Percentiles rank a stretch among this genome's conserved stretches.
Conservation (phyloP, 1,140 invertebrate species). For the Adelges cooleyi region DNA sequence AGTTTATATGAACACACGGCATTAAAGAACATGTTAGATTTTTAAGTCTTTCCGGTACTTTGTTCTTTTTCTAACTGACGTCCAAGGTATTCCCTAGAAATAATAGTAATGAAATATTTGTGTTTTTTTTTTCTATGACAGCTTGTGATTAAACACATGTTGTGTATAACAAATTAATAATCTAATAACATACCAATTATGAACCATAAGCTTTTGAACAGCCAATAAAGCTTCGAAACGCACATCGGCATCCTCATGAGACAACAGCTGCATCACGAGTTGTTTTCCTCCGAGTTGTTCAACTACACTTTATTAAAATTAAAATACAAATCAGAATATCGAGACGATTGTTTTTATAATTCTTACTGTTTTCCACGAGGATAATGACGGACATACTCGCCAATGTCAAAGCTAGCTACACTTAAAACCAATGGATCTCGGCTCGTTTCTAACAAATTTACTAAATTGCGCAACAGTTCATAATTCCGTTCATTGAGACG, state of each 20-base stretch:
- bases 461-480: conserved; percentile 86
- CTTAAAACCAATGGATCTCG: conserved; percentile 89
- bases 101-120: conserved; percentile 5
- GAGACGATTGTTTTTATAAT: neutral
- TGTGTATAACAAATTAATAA: conserved; percentile 21
- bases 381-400: conserved; percentile 99
- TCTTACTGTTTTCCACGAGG: conserved; percentile 95
- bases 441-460: conserved; percentile 78
- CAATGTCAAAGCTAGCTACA: conserved; percentile 96
- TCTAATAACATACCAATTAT: conserved; percentile 91
- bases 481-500: conserved; percentile 97
- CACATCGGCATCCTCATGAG: conserved; percentile 96
- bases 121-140: too few relatives aligned
- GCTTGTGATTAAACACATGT: neutral
- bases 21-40: too few relatives aligned
- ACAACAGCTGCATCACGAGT: conserved; percentile 90
- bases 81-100: conserved; percentile 83
- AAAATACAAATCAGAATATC: too few relatives aligned
- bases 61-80: conserved; percentile 87
- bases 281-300: conserved; percentile 97
- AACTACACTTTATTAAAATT: conserved; percentile 89
- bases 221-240: conserved; percentile 95
- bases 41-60: conserved; percentile 33
- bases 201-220: conserved; percentile 99
- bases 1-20: too few relatives aligned